Percentiles rank a stretch among this genome's conserved stretches.
Evolutionary conservation across 2,888 invertebrate genomes (phyloP).

Genomic region (Calephelis perditalis): DNA sequence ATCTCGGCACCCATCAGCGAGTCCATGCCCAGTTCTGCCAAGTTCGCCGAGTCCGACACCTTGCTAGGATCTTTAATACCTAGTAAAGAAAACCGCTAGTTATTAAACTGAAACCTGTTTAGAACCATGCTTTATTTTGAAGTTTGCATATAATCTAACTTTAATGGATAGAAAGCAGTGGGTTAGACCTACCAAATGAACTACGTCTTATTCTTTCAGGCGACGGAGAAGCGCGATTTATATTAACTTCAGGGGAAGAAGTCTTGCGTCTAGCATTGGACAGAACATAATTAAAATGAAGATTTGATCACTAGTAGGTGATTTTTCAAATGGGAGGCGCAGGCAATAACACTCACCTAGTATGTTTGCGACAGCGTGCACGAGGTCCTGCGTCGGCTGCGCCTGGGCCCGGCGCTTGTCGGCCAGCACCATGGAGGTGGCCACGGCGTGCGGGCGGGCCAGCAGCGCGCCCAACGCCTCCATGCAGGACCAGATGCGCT

Average conservation of each 20-base stretch:
- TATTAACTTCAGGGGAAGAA: too few species aligned
- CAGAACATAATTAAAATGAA: too few species aligned
- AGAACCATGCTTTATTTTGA: too few species aligned
- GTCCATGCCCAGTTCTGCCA: conserved; percentile 98
- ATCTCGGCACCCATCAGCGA: conserved; percentile 99
- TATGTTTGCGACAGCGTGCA: conserved; percentile 92
- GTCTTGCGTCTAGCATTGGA: too few species aligned
- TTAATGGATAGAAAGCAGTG: too few species aligned
- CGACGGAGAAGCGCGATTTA: too few species aligned
- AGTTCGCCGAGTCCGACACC: conserved; percentile 84
- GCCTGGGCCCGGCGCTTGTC: conserved; percentile 84
- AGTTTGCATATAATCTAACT: too few species aligned
- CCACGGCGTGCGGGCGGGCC: conserved; percentile 90
- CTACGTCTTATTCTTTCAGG: too few species aligned
- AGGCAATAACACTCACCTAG: conserved; percentile 72
- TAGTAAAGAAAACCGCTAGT: conserved; percentile 32
- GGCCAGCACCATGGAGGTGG: conserved; percentile 91
- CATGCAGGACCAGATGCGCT: conserved; percentile 96
- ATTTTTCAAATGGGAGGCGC: too few species aligned
- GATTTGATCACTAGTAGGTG: too few species aligned
- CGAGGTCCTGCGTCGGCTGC: conserved; percentile 76
- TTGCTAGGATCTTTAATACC: conserved; percentile 92
- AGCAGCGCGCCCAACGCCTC: conserved; percentile 92
- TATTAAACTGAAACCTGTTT: not conserved
- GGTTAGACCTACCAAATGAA: too few species aligned